Base-by-base conservation (phyloP, 2,113 vertebrate species). In the Gymnorhina tibicen region DNA sequence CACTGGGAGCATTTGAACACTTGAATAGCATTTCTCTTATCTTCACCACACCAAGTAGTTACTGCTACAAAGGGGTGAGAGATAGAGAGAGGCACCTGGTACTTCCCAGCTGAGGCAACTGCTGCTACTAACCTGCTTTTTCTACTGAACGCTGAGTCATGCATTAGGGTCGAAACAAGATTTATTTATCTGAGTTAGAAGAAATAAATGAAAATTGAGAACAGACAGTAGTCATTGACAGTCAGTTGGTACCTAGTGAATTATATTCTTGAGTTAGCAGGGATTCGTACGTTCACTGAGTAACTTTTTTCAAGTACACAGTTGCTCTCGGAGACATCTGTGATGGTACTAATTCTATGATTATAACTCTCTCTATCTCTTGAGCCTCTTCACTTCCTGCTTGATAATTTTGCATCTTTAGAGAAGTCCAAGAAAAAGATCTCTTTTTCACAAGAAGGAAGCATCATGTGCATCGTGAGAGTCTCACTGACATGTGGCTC, bases 21-120 rank as follows among this genome's bases (percentile, higher is more conserved):
- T 15, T 85, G 55, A 94, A 89, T 83, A 62, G 39, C 2, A 5
- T 63, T 80, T 90, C 90, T 95, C 93, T 96, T 96, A 96, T 97
- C 93, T 74, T 76, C n/a, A 9, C 76, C 41, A 55, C n/a, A 90
- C 92, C 92, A 96, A 94, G 76, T 56, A 93, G 84, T 85, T 92
- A 89, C 16, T 90, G 35, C 47, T 88, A 89, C 73, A 96, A 97
- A 89, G 55, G 83, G 37, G 33, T 7, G 24, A 77, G 60, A 91
- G 78, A 86, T 7, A 78, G 41, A 85, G 67, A 80, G 32, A 83
- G 41, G 46, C 0, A 0, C 62, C 58, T 91, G 77, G 66, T 75
- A 56, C 50, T 89, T 80, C 76, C n/a, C 64, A 90, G 82, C 58
- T 70, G 75, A 94, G 72, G 63, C 88, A 60, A 68, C 75, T 87